Percentiles rank a stretch among this genome's conserved stretches.
Evolutionary conservation across 1,140 invertebrate genomes (phyloP).

Genomic region (Ooceraea biroi): DNA sequence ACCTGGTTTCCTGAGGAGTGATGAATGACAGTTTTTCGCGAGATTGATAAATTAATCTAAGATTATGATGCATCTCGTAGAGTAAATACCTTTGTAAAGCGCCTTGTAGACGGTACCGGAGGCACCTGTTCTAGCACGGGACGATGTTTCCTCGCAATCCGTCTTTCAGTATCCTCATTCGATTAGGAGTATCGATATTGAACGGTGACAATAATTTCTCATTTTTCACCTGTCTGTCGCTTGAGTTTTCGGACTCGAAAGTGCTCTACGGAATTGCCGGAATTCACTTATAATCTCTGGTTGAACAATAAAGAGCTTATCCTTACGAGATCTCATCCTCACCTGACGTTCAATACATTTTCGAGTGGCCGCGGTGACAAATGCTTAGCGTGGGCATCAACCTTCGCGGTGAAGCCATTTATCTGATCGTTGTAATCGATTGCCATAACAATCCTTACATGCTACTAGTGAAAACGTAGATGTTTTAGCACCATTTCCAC

Average conservation of each 20-base stretch:
- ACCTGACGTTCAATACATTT: conserved; percentile 72
- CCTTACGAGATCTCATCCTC: conserved; percentile 3
- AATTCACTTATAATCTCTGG: background rate
- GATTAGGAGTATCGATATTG: conserved; percentile 83
- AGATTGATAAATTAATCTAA: background rate
- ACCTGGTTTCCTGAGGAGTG: conserved; percentile 83
- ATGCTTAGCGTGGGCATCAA: conserved; percentile 62
- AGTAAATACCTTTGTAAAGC: conserved; percentile 86
- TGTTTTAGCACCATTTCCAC: background rate
- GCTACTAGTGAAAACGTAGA: background rate
- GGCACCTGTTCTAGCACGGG: conserved; percentile 86
- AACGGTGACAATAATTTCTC: conserved; percentile 71
- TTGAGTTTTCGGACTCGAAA: conserved; percentile 67
- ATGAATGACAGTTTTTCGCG: too few relatives aligned
- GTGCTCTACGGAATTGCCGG: conserved; percentile 18
- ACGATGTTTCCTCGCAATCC: conserved; percentile 73
- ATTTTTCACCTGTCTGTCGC: background rate
- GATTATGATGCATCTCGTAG: background rate
- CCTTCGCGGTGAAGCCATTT: conserved; percentile 79
- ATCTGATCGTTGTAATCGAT: background rate
- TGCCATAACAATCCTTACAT: conserved; percentile 26
- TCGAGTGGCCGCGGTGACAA: conserved; percentile 73
- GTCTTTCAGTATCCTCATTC: conserved; percentile 78
- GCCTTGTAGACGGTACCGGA: conserved; percentile 88
- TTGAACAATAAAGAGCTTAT: conserved; percentile 13